A percentile compares a stretch with the other conserved stretches of the same genome.
These are phyloP conservation scores for Hylaea fasciaria DNA, from an alignment of 2,888 invertebrate genomes.

Conservation along the genomic window DNA sequence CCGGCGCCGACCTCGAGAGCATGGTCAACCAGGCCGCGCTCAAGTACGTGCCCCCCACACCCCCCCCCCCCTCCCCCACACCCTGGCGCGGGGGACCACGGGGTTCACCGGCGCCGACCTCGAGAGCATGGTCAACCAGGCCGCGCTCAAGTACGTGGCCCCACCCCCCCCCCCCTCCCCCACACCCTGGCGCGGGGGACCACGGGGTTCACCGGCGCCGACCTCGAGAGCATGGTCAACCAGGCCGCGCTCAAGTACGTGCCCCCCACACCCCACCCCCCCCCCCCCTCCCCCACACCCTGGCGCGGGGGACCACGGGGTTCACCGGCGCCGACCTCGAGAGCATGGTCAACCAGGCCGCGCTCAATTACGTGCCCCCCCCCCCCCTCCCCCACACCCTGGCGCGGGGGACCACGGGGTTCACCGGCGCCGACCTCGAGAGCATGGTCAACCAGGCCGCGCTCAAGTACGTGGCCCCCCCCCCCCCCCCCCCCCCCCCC, in stretches of 20 bases:
- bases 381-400: no score
- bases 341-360: constrained; percentile 97
- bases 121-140: constrained; percentile 98
- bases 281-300: no score
- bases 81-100: constrained; percentile 94
- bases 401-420: constrained; percentile 96
- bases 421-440: constrained; percentile 99
- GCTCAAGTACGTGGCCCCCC: constrained; percentile 85
- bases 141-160: constrained; percentile 87
- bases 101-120: constrained; percentile 99
- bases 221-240: constrained; percentile 98
- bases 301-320: constrained; percentile 96
- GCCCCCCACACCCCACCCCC: no score
- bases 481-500: no score
- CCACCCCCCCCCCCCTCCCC: no score
- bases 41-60: constrained; percentile 77
- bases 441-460: constrained; percentile 97
- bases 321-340: constrained; percentile 99
- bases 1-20: constrained; percentile 99
- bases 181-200: constrained; percentile 94
- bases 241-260: constrained; percentile 89
- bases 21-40: constrained; percentile 96
- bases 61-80: no score
- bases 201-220: constrained; percentile 99
- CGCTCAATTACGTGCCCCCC: constrained; percentile 83